These are phyloP conservation scores for Neelides sp. DNA, from an alignment of 1,140 invertebrate genomes.

Conservation along the genomic window DNA sequence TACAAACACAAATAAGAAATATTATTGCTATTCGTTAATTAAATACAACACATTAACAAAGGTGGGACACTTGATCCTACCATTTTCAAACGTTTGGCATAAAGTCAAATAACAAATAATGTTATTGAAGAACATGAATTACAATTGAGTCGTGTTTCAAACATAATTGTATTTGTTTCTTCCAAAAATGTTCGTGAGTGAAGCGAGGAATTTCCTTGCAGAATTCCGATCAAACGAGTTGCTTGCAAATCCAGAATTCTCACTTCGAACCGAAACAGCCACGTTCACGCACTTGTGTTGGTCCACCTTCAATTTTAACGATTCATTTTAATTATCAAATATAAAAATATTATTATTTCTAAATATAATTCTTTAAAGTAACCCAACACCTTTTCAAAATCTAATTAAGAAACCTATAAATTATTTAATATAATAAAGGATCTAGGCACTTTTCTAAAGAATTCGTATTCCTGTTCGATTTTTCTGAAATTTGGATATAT, in stretches of 20 bases:
- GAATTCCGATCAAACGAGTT: conserved; percentile 30
- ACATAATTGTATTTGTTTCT: conserved; percentile 26
- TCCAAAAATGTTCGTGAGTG: conserved; percentile 30
- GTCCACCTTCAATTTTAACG: conserved; percentile 28
- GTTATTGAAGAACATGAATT: neutral
- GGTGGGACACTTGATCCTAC: too few relatives aligned
- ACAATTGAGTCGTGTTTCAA: neutral
- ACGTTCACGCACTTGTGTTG: conserved; percentile 31
- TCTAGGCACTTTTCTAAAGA: too few relatives aligned
- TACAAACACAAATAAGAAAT: too few relatives aligned
- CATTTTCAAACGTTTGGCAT: too few relatives aligned
- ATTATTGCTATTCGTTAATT: too few relatives aligned
- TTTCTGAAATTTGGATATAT: too few relatives aligned
- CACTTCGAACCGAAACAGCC: conserved; percentile 27
- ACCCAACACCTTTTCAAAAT: too few relatives aligned
- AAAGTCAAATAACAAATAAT: neutral
- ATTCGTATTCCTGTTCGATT: too few relatives aligned
- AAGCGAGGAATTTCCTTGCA: conserved; percentile 30
- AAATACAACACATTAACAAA: too few relatives aligned
- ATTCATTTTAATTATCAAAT: neutral
- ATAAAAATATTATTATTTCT: conserved; percentile 1
- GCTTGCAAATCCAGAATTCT: conserved; percentile 26
- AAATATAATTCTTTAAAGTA: too few relatives aligned
- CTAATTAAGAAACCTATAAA: too few relatives aligned
- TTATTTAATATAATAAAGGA: too few relatives aligned